Evolutionary conservation across 1,140 invertebrate species (phyloP).

Genomic region (Hermetia illucens): DNA sequence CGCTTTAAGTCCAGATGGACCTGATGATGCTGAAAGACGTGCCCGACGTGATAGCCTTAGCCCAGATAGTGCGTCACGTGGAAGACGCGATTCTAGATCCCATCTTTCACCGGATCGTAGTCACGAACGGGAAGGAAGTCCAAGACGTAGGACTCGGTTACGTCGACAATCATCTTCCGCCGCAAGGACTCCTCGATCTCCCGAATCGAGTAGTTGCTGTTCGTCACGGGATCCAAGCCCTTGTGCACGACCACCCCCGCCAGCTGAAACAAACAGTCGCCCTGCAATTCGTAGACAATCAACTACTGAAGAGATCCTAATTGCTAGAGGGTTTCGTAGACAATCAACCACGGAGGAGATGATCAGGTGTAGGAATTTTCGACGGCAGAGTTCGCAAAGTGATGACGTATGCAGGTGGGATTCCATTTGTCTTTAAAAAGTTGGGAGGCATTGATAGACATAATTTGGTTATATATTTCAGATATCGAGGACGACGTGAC

Average conservation of each 20-base stretch:
- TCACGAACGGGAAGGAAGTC: slow-evolving; percentile 55
- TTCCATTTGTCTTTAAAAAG: no score
- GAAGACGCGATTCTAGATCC: slow-evolving; percentile 57
- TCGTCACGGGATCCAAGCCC: slow-evolving; percentile 58
- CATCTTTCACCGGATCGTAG: slow-evolving; percentile 66
- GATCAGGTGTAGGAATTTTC: slow-evolving; percentile 77
- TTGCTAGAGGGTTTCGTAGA: slow-evolving; percentile 72
- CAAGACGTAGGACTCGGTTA: slow-evolving; percentile 45
- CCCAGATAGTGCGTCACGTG: slow-evolving; percentile 65
- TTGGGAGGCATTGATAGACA: background rate
- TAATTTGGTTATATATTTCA: slow-evolving; percentile 4
- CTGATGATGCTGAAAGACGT: slow-evolving; percentile 41
- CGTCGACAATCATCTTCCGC: slow-evolving; percentile 69
- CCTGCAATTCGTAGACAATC: slow-evolving; percentile 70
- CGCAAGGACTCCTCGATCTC: slow-evolving; percentile 43
- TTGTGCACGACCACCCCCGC: slow-evolving; percentile 41
- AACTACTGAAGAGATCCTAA: slow-evolving; percentile 81
- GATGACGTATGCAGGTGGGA: slow-evolving; percentile 53
- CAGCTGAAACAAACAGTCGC: slow-evolving; percentile 27
- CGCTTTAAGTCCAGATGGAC: slow-evolving; percentile 60
- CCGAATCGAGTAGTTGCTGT: slow-evolving; percentile 59
- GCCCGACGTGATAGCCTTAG: slow-evolving; percentile 71
- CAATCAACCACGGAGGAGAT: slow-evolving; percentile 86
- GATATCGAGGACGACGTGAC: slow-evolving; percentile 62
- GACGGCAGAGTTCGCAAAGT: slow-evolving; percentile 64